Conservation (phyloP, 2,113 vertebrate species). For the Felis chaus region DNA sequence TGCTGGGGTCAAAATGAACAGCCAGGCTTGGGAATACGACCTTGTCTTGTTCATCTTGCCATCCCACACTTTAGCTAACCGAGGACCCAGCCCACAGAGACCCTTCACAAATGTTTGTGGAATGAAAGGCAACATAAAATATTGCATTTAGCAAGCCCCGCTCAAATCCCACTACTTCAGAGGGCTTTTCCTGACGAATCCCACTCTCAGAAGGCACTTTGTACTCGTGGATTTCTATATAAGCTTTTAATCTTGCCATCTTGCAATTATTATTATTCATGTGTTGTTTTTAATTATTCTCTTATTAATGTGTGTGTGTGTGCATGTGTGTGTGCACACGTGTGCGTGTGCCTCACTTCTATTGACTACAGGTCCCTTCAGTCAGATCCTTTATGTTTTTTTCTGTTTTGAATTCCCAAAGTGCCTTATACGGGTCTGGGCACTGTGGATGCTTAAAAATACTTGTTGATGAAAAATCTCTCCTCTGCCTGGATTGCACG, state of each 20-base stretch:
- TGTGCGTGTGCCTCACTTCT: not conserved
- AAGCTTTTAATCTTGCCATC: slow-evolving; percentile 76
- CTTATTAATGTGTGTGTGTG: slow-evolving; percentile 22
- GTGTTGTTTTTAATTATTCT: slow-evolving; percentile 70
- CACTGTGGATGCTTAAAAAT: not conserved
- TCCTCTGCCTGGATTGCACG: not conserved
- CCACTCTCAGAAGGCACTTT: slow-evolving; percentile 60
- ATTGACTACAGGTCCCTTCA: not conserved
- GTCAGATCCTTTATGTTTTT: not conserved
- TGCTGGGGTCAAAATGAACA: not conserved
- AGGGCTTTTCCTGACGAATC: slow-evolving; percentile 57
- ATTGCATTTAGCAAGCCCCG: slow-evolving; percentile 51
- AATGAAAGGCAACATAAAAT: slow-evolving; percentile 59
- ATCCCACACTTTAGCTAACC: not conserved
- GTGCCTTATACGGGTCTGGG: not conserved
- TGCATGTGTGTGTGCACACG: not conserved
- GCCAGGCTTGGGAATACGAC: not conserved
- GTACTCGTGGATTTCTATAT: slow-evolving; percentile 65
- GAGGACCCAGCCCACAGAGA: not conserved
- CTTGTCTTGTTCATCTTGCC: not conserved
- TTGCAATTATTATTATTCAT: slow-evolving; percentile 71
- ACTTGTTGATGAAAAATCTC: not conserved
- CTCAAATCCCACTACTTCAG: slow-evolving; percentile 74
- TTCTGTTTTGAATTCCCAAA: slow-evolving; percentile 22
- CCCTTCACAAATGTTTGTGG: not conserved